Evolutionary conservation across 2,797 vertebrate genomes (phyloP).

Genomic region (Cossypha heuglini): DNA sequence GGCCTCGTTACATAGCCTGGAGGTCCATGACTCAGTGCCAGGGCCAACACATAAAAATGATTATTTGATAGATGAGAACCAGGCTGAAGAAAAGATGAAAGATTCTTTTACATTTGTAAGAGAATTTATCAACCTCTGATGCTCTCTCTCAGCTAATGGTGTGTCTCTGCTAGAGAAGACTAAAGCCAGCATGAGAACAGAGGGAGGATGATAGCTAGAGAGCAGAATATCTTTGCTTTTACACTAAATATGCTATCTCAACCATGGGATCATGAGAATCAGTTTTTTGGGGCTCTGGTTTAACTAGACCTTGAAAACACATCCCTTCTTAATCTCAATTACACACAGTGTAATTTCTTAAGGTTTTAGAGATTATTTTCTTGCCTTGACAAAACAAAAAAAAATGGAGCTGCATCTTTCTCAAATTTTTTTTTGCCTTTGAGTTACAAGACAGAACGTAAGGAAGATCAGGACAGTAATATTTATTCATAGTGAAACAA

Average conservation of each 20-base stretch:
- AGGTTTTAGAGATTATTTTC: not conserved
- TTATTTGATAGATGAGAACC: not conserved
- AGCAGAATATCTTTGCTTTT: not conserved
- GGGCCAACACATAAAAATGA: not conserved
- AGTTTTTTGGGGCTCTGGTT: not conserved
- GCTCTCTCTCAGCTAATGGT: not conserved
- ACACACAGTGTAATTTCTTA: not conserved
- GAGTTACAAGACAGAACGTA: not conserved
- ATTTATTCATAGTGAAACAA: not conserved
- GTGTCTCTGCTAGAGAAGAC: not conserved
- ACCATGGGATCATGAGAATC: not conserved
- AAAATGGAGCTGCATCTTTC: not conserved
- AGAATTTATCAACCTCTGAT: not conserved
- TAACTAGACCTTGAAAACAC: not conserved
- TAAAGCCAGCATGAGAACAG: not conserved
- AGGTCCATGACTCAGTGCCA: not conserved
- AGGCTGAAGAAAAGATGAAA: not conserved
- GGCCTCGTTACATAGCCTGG: not conserved
- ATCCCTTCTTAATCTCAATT: not conserved
- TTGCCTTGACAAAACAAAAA: not conserved
- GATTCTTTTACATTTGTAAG: not conserved
- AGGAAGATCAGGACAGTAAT: not conserved
- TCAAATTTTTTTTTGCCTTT: not conserved
- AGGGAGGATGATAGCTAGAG: not conserved
- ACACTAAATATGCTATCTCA: not conserved